A percentile compares a stretch with the other conserved stretches of the same genome.
phyloP scores from a whole-genome alignment of 2,888 invertebrate genomes.

The Lycia hirtaria region DNA sequence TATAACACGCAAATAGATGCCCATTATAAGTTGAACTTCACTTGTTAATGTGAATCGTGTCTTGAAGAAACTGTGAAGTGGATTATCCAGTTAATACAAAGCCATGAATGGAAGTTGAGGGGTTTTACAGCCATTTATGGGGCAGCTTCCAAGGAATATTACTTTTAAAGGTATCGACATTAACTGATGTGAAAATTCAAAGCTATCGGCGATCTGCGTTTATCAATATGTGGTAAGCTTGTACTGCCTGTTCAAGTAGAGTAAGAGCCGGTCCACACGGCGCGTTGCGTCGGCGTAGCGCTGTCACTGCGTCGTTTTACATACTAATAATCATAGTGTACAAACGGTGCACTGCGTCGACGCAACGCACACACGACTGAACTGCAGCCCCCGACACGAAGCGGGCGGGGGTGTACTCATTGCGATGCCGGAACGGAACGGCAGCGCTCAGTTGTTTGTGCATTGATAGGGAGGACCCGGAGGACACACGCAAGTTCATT shows the following conservation, averaged over 20 bases:
- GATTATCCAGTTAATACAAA: constrained; percentile 21
- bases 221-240: constrained; percentile 2
- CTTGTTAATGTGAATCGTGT: constrained; percentile 23
- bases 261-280: too few relatives aligned
- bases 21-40: background rate
- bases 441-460: too few relatives aligned
- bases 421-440: too few relatives aligned
- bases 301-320: too few relatives aligned
- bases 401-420: too few relatives aligned
- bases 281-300: too few relatives aligned
- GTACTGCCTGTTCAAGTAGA: background rate
- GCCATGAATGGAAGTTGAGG: constrained; percentile 19
- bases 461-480: too few relatives aligned
- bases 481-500: too few relatives aligned
- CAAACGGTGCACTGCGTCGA: too few relatives aligned
- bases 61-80: constrained; percentile 25
- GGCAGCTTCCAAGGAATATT: constrained; percentile 26
- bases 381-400: too few relatives aligned
- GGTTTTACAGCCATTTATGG: constrained; percentile 33
- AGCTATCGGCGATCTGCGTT: constrained; percentile 41
- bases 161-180: constrained; percentile 22
- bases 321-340: too few relatives aligned
- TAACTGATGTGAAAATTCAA: constrained; percentile 36
- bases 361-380: too few relatives aligned
- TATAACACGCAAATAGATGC: background rate